phyloP scores from a whole-genome alignment of 1,140 invertebrate genomes.

The Rhynchophorus ferrugineus region DNA sequence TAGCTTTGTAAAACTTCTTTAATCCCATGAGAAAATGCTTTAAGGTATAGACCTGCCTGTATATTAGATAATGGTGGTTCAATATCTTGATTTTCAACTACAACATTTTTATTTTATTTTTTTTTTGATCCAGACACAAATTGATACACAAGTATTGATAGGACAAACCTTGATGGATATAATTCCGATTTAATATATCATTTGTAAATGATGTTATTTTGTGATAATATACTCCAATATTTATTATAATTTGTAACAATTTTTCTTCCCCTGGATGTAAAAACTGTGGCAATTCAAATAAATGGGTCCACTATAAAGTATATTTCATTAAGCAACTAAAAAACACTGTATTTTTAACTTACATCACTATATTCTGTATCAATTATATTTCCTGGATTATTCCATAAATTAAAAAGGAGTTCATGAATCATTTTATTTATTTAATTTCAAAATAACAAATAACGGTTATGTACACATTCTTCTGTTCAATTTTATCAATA shows the following conservation, averaged over 20 bases:
- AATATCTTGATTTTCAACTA: constrained; percentile 5
- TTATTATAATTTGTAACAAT: constrained; percentile 31
- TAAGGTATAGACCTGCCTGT: constrained; percentile 48
- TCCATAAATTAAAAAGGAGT: constrained; percentile 33
- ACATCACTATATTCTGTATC: constrained; percentile 20
- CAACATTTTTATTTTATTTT: too few species aligned
- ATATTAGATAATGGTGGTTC: constrained; percentile 7
- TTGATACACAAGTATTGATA: too few species aligned
- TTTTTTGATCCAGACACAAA: too few species aligned
- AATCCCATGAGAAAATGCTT: constrained; percentile 53
- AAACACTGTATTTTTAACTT: constrained; percentile 2
- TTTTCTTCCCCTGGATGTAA: constrained; percentile 37
- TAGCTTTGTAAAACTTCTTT: constrained; percentile 50
- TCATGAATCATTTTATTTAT: constrained; percentile 33
- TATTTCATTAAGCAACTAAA: constrained; percentile 4
- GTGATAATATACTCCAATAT: constrained; percentile 35
- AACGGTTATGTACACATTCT: too few species aligned
- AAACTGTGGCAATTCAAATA: constrained; percentile 36
- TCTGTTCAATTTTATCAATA: too few species aligned
- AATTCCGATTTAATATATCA: constrained; percentile 22
- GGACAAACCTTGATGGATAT: too few species aligned
- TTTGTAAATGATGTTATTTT: constrained; percentile 33
- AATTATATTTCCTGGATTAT: constrained; percentile 24
- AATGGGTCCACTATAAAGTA: constrained; percentile 24
- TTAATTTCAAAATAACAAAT: too few species aligned